Evolutionary conservation across 2,113 vertebrate species (phyloP).

Genomic region (Aptenodytes patagonicus): DNA sequence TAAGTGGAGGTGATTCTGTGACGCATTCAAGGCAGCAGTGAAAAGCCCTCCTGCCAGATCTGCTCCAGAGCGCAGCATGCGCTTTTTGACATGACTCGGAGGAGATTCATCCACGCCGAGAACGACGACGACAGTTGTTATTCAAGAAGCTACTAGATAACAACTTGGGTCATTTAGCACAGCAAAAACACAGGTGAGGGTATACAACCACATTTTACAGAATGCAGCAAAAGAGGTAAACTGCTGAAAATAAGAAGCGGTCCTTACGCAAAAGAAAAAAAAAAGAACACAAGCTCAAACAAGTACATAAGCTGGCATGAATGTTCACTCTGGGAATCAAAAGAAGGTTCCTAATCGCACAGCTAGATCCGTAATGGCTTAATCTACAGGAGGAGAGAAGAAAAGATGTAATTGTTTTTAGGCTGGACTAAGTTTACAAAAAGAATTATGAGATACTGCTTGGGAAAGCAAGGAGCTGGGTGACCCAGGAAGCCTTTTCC

Average conservation of each 20-base stretch:
- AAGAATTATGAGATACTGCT: neutral
- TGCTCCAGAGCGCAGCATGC: neutral
- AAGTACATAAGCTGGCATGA: neutral
- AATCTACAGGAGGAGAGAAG: neutral
- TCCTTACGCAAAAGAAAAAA: neutral
- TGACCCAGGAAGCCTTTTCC: conserved; percentile 32
- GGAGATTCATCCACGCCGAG: neutral
- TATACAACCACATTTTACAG: neutral
- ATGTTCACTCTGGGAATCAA: neutral
- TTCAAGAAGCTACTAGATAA: neutral
- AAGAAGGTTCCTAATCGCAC: neutral
- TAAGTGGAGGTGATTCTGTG: neutral
- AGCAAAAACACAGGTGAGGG: neutral
- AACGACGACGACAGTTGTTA: neutral
- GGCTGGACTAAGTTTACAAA: neutral
- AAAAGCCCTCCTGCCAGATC: neutral
- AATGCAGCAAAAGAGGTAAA: neutral
- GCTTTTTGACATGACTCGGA: neutral
- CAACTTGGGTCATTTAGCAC: neutral
- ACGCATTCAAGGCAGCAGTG: neutral
- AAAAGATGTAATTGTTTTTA: neutral
- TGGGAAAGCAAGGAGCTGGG: conserved; percentile 11
- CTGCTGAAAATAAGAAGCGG: neutral
- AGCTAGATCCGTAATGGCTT: neutral
- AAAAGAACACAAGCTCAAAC: neutral